Conservation (phyloP, 1,140 invertebrate genomes). For the Ceratosolen fusciceps region DNA sequence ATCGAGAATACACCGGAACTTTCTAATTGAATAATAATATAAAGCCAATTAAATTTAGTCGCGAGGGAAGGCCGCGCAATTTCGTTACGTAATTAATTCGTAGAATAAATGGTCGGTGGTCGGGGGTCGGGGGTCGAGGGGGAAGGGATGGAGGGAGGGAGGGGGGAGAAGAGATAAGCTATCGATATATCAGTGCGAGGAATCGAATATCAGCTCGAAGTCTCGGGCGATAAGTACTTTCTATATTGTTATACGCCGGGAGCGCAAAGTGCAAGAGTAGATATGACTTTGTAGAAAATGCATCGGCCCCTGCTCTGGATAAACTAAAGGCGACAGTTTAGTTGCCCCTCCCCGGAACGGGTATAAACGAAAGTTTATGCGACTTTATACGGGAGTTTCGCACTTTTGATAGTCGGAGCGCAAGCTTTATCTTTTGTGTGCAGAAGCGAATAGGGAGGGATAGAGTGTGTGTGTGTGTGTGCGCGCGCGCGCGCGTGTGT, state of each 20-base stretch:
- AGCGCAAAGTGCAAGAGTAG: background rate
- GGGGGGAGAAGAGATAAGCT: background rate
- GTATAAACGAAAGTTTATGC: conserved; percentile 6
- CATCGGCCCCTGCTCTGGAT: background rate
- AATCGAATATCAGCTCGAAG: background rate
- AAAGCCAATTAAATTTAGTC: too few relatives aligned
- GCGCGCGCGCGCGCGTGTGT: too few relatives aligned
- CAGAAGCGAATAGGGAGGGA: too few relatives aligned
- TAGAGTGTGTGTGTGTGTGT: too few relatives aligned
- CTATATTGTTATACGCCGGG: background rate
- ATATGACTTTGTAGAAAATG: conserved; percentile 12
- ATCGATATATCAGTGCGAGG: background rate
- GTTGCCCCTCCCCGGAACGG: conserved; percentile 17
- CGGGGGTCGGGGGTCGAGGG: too few relatives aligned
- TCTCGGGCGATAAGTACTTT: background rate
- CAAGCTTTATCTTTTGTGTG: conserved; percentile 13
- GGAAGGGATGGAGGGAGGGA: too few relatives aligned
- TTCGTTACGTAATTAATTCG: too few relatives aligned
- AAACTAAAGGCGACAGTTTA: background rate
- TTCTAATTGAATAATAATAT: too few relatives aligned
- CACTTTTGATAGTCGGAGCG: conserved; percentile 15
- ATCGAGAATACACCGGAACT: background rate
- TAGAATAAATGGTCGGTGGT: too few relatives aligned
- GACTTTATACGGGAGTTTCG: background rate
- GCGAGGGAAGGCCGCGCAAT: too few relatives aligned